phyloP scores from a whole-genome alignment of 2,113 vertebrate genomes.

The Barbus barbus region DNA sequence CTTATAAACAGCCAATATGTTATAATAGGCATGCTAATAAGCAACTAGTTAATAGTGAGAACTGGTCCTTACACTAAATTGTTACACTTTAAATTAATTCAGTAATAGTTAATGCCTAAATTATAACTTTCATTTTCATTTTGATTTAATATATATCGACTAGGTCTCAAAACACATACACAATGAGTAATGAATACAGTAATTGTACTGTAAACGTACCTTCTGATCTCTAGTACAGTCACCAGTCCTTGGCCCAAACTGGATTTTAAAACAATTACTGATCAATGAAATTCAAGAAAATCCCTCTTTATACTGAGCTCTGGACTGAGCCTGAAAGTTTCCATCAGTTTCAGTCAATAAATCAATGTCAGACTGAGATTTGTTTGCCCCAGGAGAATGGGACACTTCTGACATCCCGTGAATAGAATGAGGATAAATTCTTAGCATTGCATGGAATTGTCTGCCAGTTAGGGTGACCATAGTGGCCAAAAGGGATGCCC shows the following conservation, averaged over 20 bases:
- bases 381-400: constrained; percentile 24
- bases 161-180: neutral
- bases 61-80: too few relatives aligned
- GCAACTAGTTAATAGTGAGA: too few relatives aligned
- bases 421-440: constrained; percentile 20
- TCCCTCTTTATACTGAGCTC: neutral
- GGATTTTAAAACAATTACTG: neutral
- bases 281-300: neutral
- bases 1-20: too few relatives aligned
- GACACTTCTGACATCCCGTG: constrained; percentile 8
- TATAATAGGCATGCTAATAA: too few relatives aligned
- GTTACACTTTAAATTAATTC: too few relatives aligned
- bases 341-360: constrained; percentile 28
- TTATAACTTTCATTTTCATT: neutral
- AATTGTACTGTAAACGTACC: neutral
- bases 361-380: constrained; percentile 36
- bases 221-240: neutral
- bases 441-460: neutral
- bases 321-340: constrained; percentile 17
- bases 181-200: neutral
- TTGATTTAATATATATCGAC: neutral
- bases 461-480: neutral
- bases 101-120: neutral
- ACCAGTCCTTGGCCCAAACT: neutral
- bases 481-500: neutral